A percentile compares a stretch with the other conserved stretches of the same genome.
Conservation (phyloP, 2,797 vertebrate genomes). For the Trematomus bernacchii region DNA sequence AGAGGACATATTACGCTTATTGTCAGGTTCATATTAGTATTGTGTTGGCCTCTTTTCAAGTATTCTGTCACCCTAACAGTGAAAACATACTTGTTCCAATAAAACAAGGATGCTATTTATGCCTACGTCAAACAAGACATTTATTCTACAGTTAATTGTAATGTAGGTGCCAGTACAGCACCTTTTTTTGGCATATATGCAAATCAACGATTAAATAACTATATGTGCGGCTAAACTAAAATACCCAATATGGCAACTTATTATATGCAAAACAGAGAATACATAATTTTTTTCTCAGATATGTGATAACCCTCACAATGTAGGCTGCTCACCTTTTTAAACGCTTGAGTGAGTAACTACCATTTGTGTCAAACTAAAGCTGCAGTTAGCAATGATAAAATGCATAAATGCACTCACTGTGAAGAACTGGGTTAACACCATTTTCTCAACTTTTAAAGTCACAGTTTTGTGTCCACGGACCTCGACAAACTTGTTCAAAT, state of each 20-base stretch:
- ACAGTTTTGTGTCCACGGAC: neutral
- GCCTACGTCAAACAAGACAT: too few species aligned
- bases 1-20: too few species aligned
- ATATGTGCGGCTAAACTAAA: neutral
- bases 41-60: too few species aligned
- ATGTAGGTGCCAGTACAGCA: neutral
- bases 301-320: neutral
- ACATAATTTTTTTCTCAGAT: neutral
- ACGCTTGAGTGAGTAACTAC: neutral
- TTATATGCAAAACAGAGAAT: neutral
- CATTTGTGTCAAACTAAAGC: neutral
- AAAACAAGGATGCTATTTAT: too few species aligned
- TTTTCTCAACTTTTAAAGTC: constrained; percentile 1
- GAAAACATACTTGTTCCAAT: too few species aligned
- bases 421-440: constrained; percentile 4
- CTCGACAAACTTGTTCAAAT: constrained; percentile 11
- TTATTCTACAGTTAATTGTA: too few species aligned
- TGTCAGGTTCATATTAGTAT: too few species aligned
- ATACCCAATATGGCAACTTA: neutral
- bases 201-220: neutral
- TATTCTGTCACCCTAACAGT: too few species aligned
- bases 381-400: neutral
- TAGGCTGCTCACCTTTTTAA: neutral
- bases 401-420: neutral
- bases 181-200: neutral